phyloP scores from a whole-genome alignment of 1,140 invertebrate species.

The Trichonephila inaurata region DNA sequence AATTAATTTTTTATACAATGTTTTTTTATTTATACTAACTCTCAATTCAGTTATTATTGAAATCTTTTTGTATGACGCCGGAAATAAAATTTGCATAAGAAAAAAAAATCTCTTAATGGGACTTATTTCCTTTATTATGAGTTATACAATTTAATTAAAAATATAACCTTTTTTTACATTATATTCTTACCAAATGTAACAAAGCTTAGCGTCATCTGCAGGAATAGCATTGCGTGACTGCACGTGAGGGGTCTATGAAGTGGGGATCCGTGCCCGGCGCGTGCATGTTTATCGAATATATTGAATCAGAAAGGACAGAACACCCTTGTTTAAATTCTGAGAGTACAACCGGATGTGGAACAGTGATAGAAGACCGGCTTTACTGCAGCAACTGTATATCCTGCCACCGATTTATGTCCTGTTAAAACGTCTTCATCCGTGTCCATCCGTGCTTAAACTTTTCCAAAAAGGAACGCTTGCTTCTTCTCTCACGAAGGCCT shows the following conservation, averaged over 20 bases:
- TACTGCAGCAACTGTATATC: conserved; percentile 21
- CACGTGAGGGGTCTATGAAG: background rate
- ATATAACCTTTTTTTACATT: background rate
- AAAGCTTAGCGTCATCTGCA: background rate
- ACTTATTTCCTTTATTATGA: no score
- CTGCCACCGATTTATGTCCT: conserved; percentile 33
- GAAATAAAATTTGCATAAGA: no score
- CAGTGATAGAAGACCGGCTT: background rate
- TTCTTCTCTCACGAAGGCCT: background rate
- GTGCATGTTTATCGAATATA: background rate
- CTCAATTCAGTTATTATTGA: no score
- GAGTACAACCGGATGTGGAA: background rate
- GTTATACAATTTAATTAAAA: background rate
- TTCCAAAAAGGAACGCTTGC: background rate
- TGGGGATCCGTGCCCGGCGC: background rate
- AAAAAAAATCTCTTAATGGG: no score
- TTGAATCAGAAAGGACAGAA: background rate
- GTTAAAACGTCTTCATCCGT: conserved; percentile 37
- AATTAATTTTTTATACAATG: no score
- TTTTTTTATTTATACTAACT: no score
- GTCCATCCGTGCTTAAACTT: background rate
- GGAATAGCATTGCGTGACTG: background rate
- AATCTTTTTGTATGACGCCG: no score
- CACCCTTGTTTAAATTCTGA: background rate
- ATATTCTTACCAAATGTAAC: background rate